Evolutionary conservation across 2,797 vertebrate genomes (phyloP).

Genomic region (Coendou prehensilis): DNA sequence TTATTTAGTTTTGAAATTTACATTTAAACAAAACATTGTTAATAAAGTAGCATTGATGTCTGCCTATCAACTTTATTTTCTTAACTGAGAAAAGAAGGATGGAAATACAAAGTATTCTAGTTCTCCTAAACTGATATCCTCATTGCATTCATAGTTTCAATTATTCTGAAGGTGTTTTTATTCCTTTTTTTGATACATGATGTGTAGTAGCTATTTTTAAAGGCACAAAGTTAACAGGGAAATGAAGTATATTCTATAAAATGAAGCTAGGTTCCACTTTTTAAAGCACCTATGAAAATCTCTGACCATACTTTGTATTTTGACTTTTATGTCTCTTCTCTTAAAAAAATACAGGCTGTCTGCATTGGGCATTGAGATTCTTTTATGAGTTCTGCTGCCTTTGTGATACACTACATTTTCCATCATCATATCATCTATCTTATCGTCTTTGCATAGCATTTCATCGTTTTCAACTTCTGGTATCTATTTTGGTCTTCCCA

Average conservation of each 20-base stretch:
- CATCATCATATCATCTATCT: neutral
- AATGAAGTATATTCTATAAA: neutral
- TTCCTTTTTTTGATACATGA: neutral
- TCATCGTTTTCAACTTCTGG: neutral
- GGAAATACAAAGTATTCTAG: neutral
- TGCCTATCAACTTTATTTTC: slow-evolving; percentile 28
- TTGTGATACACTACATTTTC: neutral
- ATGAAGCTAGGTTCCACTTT: neutral
- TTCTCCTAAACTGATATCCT: slow-evolving; percentile 25
- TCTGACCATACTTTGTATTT: slow-evolving; percentile 17
- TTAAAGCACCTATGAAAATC: neutral
- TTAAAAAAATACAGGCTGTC: neutral
- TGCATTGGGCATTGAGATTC: neutral
- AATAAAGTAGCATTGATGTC: neutral
- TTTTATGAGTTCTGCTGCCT: neutral
- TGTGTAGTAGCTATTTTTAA: neutral
- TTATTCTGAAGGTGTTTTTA: slow-evolving; percentile 18
- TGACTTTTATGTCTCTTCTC: slow-evolving; percentile 7
- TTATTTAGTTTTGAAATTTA: slow-evolving; percentile 66
- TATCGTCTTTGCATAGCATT: neutral
- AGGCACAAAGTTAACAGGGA: slow-evolving; percentile 34
- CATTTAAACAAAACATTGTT: slow-evolving; percentile 53
- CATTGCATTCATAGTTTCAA: neutral
- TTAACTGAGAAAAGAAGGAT: slow-evolving; percentile 31
- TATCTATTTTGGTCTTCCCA: neutral